These are phyloP conservation scores for Drosophila planitibia DNA, from an alignment of 2,888 invertebrate genomes.

Conservation along the genomic window DNA sequence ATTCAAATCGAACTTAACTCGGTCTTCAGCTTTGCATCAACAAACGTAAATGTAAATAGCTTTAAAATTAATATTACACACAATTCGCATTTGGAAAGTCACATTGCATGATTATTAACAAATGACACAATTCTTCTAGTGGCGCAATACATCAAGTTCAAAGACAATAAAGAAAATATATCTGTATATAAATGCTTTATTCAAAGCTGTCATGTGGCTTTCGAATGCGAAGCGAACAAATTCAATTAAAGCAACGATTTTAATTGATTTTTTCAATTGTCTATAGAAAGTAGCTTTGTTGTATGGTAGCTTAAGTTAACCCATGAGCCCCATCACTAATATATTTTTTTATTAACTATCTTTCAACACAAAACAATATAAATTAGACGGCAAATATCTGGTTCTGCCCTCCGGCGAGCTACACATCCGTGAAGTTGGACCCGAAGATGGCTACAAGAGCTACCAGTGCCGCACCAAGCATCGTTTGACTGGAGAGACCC, in stretches of 20 bases:
- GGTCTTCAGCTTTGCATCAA: slow-evolving; percentile 22
- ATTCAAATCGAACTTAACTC: slow-evolving; percentile 11
- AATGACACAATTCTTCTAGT: slow-evolving; percentile 15
- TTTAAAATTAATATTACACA: slow-evolving; percentile 15
- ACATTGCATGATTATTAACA: slow-evolving; percentile 57
- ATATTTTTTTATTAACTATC: slow-evolving; percentile 27
- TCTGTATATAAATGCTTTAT: slow-evolving; percentile 4
- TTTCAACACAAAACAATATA: slow-evolving; percentile 9
- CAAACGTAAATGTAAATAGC: slow-evolving; percentile 17
- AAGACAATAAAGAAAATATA: slow-evolving; percentile 14
- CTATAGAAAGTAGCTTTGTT: slow-evolving; percentile 41
- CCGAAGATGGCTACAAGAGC: slow-evolving; percentile 96
- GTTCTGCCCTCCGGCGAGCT: slow-evolving; percentile 97
- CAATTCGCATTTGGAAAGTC: slow-evolving; percentile 55
- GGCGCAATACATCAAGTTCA: slow-evolving; percentile 22
- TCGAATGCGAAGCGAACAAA: slow-evolving; percentile 42
- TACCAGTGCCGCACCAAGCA: slow-evolving; percentile 98
- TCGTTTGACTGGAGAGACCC: slow-evolving; percentile 95
- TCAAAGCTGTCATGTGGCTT: slow-evolving; percentile 54
- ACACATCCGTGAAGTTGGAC: slow-evolving; percentile 97
- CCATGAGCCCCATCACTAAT: slow-evolving; percentile 28
- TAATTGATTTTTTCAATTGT: slow-evolving; percentile 47
- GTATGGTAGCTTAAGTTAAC: slow-evolving; percentile 21
- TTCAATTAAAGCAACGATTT: slow-evolving; percentile 49
- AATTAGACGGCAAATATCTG: slow-evolving; percentile 96